Base-by-base conservation (phyloP, 2,797 vertebrate species). In the Melopsittacus undulatus region DNA sequence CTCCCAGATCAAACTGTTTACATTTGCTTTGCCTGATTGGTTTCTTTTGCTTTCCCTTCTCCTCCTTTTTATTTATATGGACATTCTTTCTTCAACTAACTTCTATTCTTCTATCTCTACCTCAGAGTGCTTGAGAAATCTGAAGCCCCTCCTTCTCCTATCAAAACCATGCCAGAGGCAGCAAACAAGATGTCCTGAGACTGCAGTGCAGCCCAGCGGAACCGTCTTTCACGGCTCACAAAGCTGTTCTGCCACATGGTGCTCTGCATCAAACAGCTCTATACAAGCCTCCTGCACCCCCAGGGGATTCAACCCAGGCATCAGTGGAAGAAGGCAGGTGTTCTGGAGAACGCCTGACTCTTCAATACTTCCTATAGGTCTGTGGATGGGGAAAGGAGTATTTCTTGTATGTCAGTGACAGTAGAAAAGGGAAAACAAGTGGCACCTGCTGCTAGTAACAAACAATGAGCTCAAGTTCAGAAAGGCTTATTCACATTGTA, bases 121-220 rank as follows among this genome's bases (percentile, higher is more conserved):
- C 68, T 74, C 9, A 64, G 10, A 80, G 45, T 4, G 40, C 56
- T 67, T 80, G 48, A 85, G 62, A 90, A 94, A 85, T 42, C 57
- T 45, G 70, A 93, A 91, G 56, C 36, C 26, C 83, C 61, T 86
- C 46, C 38, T n/a, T 9, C 61, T 78, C 34, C 57, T 66, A 81
- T 59, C 57, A 84, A 90, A 94, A 42, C 24, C 3, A 0, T 62
- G 66, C 85, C 72, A 89, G 80, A 92, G 72, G 75, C 94, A 90
- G 91, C 70, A 96, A 94, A 95, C 0, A 16, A 95, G 89, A 92
- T 67, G 68, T 82, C 79, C 83, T 49, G 86, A 94, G 86, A 91
- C 76, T 74, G 64, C 79, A 42, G 73, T 32, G 84, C 83, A 95
- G 86, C 82, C 62, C 91, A 80, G 68, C 27, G 8, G 95, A 96